These are phyloP conservation scores for Geodia barretti DNA, from an alignment of 37 sponge, comb jelly and placozoan genomes.

Conservation along the genomic window DNA sequence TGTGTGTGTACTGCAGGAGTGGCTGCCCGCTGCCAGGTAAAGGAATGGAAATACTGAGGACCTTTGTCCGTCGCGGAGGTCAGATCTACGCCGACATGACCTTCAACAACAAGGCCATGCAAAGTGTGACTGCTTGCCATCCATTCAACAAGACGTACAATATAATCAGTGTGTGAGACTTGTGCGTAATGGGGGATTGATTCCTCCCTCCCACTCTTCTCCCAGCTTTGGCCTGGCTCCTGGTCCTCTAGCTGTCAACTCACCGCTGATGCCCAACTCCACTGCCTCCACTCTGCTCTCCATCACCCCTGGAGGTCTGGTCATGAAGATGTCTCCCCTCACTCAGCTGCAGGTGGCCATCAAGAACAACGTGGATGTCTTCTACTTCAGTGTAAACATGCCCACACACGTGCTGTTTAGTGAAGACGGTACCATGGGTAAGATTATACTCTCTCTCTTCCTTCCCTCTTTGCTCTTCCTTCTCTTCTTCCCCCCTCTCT, in stretches of 20 bases:
- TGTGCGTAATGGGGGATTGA: not conserved
- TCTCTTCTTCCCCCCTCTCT: slow-evolving; percentile 39
- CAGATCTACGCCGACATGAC: slow-evolving; percentile 86
- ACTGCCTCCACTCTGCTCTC: slow-evolving; percentile 66
- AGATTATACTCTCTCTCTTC: not conserved
- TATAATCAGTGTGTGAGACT: not conserved
- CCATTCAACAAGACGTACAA: slow-evolving; percentile 93
- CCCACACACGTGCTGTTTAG: slow-evolving; percentile 62
- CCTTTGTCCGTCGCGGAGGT: slow-evolving; percentile 80
- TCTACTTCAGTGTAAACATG: slow-evolving; percentile 73
- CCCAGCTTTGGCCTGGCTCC: slow-evolving; percentile 92
- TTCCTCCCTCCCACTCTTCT: slow-evolving; percentile 2
- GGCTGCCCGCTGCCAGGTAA: slow-evolving; percentile 77
- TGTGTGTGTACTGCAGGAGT: slow-evolving; percentile 59
- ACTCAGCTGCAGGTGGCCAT: slow-evolving; percentile 88
- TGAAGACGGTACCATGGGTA: slow-evolving; percentile 89
- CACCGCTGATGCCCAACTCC: slow-evolving; percentile 77
- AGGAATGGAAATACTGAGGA: slow-evolving; percentile 83
- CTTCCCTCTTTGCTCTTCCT: not conserved
- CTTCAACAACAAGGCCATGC: slow-evolving; percentile 86
- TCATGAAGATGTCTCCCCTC: slow-evolving; percentile 91
- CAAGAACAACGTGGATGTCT: slow-evolving; percentile 91
- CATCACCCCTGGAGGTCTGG: slow-evolving; percentile 68
- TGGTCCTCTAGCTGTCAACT: slow-evolving; percentile 61
- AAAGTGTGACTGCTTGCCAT: slow-evolving; percentile 90